These are phyloP conservation scores for Hybognathus amarus DNA, from an alignment of 2,797 vertebrate species.

Conservation along the genomic window DNA sequence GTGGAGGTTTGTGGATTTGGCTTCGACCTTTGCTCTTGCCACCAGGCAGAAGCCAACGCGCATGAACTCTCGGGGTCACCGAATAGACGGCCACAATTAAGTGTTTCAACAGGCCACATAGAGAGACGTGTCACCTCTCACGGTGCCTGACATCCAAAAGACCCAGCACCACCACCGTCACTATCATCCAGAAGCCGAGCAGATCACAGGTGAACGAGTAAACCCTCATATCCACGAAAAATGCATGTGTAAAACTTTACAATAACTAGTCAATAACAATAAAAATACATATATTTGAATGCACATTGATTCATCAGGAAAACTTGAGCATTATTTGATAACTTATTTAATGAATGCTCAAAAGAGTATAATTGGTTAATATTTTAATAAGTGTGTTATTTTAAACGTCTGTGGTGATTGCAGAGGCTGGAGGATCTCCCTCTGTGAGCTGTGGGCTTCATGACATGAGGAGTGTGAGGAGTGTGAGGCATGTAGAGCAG, in stretches of 20 bases:
- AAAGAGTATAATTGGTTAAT: neutral
- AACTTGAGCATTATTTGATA: neutral
- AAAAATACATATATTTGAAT: neutral
- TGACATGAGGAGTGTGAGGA: constrained; percentile 36
- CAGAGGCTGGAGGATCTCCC: constrained; percentile 35
- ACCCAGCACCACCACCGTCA: neutral
- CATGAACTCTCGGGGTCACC: constrained; percentile 42
- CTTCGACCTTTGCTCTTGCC: constrained; percentile 49
- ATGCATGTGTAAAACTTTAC: neutral
- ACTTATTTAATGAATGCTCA: neutral
- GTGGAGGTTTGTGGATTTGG: constrained; percentile 50
- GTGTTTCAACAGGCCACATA: constrained; percentile 49
- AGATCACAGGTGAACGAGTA: neutral
- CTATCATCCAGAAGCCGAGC: neutral
- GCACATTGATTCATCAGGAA: neutral
- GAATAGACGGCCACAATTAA: constrained; percentile 41
- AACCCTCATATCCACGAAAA: neutral
- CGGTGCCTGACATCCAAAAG: neutral
- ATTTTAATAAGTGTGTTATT: constrained; percentile 20
- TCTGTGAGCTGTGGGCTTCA: constrained; percentile 42
- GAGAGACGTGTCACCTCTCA: constrained; percentile 17
- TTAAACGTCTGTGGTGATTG: constrained; percentile 11
- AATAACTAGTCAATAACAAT: neutral
- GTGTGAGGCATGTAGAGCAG: constrained; percentile 44
- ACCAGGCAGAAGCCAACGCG: constrained; percentile 32